Conservation (phyloP, 2,888 invertebrate genomes). For the Thymelicus acteon region DNA sequence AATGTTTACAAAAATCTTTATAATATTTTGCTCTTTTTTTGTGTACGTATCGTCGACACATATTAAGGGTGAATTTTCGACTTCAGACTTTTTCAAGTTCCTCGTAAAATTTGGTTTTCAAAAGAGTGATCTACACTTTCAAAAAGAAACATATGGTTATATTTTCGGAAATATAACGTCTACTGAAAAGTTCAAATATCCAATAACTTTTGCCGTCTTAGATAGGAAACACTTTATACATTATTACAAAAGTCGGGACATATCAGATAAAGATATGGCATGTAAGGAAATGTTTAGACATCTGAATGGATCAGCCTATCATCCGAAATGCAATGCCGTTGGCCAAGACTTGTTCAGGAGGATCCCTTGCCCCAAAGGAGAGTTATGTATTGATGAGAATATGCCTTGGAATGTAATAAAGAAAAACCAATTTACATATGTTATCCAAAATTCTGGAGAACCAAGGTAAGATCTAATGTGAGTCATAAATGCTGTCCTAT, state of each 20-base stretch:
- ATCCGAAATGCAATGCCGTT: slow-evolving; percentile 91
- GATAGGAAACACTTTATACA: slow-evolving; percentile 95
- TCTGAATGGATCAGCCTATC: slow-evolving; percentile 92
- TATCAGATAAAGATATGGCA: slow-evolving; percentile 87
- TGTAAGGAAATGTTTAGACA: slow-evolving; percentile 95
- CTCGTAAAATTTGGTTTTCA: slow-evolving; percentile 98
- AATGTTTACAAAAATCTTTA: slow-evolving; percentile 65
- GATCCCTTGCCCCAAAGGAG: slow-evolving; percentile 92
- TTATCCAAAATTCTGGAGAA: slow-evolving; percentile 94
- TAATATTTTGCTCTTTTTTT: slow-evolving; percentile 60
- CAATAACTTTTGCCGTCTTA: slow-evolving; percentile 94
- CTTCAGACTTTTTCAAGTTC: slow-evolving; percentile 93
- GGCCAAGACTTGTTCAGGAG: slow-evolving; percentile 92
- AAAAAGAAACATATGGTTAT: slow-evolving; percentile 95
- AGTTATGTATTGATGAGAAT: slow-evolving; percentile 95
- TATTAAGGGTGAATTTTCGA: slow-evolving; percentile 76
- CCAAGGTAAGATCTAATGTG: slow-evolving; percentile 87
- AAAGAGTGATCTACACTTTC: slow-evolving; percentile 94
- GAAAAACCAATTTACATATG: slow-evolving; percentile 97
- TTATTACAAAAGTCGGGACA: slow-evolving; percentile 92
- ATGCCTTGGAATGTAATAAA: slow-evolving; percentile 93
- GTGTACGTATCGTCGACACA: slow-evolving; percentile 63
- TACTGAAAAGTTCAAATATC: slow-evolving; percentile 86
- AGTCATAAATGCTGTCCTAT: too few species aligned
- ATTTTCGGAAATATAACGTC: slow-evolving; percentile 98